These are phyloP conservation scores for Agriopis aurantiaria DNA, from an alignment of 2,888 invertebrate genomes.

Conservation along the genomic window DNA sequence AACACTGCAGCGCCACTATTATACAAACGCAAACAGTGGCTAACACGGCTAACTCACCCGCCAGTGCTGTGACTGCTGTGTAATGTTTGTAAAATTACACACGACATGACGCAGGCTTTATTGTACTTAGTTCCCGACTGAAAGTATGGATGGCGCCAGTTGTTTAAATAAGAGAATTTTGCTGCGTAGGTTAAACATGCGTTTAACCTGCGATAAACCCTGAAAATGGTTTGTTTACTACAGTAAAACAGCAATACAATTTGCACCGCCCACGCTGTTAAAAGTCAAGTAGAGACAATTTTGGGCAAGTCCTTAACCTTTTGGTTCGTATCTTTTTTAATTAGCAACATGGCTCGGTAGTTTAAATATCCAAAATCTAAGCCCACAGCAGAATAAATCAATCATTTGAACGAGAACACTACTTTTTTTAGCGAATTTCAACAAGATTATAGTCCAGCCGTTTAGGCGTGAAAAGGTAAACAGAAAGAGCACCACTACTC, in stretches of 20 bases:
- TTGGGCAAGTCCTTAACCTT: constrained; percentile 17
- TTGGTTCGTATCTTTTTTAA: neutral
- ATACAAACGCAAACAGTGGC: neutral
- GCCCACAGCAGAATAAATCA: neutral
- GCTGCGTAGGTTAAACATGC: constrained; percentile 12
- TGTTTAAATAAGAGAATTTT: neutral
- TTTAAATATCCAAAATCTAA: neutral
- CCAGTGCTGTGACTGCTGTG: no score
- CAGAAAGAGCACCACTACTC: no score
- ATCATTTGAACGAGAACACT: no score
- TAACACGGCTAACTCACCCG: neutral
- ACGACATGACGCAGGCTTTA: constrained; percentile 9
- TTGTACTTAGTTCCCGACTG: constrained; percentile 37
- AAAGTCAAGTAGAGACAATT: neutral
- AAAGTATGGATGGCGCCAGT: constrained; percentile 40
- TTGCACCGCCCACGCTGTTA: constrained; percentile 22
- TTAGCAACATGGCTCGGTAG: neutral
- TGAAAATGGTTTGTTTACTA: constrained; percentile 29
- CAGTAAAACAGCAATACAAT: constrained; percentile 14
- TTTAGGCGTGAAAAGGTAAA: no score
- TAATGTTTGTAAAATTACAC: neutral
- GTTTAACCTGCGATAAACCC: constrained; percentile 25
- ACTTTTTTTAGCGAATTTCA: no score
- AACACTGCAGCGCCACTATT: constrained; percentile 29
- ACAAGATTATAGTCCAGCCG: no score